Evolutionary conservation across 1,140 invertebrate species (phyloP).

Genomic region (Microplitis mediator): DNA sequence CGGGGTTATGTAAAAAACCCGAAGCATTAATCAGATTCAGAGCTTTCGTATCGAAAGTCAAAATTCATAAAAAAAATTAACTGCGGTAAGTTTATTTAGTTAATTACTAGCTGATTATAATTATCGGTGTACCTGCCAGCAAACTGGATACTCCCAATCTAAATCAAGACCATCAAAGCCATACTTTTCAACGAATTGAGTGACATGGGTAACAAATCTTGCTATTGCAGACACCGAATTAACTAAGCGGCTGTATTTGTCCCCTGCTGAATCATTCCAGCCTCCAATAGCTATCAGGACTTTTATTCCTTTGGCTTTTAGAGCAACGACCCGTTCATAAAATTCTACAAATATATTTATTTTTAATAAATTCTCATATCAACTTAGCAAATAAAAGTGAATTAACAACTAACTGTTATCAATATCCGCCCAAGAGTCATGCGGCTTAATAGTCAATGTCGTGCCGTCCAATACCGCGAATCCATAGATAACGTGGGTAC

Average conservation of each 20-base stretch:
- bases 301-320: constrained; percentile 65
- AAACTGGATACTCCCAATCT: constrained; percentile 73
- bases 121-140: constrained; percentile 63
- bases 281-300: constrained; percentile 70
- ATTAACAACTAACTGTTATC: constrained; percentile 64
- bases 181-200: constrained; percentile 65
- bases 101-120: no score
- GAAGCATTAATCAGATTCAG: no score
- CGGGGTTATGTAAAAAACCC: no score
- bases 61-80: no score
- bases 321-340: constrained; percentile 65
- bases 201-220: constrained; percentile 63
- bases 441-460: constrained; percentile 64
- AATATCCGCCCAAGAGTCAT: constrained; percentile 69
- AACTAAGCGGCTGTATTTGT: constrained; percentile 68
- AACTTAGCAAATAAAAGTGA: background rate
- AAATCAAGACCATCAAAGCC: constrained; percentile 69
- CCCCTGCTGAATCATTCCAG: constrained; percentile 70
- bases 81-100: no score
- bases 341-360: constrained; percentile 58
- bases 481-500: constrained; percentile 73
- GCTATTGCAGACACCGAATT: constrained; percentile 58
- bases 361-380: background rate
- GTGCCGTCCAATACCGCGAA: constrained; percentile 68
- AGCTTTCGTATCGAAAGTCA: no score